phyloP scores from a whole-genome alignment of 2,797 vertebrate genomes.

The Ispidina picta region DNA sequence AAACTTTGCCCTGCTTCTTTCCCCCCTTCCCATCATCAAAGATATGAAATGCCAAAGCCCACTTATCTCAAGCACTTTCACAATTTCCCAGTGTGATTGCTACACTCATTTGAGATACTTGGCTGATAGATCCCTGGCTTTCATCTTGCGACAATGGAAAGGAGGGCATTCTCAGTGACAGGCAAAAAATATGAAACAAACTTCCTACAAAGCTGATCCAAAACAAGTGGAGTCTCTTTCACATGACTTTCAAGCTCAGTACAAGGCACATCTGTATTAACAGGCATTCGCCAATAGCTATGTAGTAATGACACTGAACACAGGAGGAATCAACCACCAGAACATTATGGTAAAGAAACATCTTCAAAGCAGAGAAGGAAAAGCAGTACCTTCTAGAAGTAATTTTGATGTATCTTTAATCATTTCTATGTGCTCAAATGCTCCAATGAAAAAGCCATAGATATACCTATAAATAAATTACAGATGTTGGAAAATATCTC shows the following conservation, averaged over 20 bases:
- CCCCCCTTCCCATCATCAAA: neutral
- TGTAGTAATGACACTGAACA: slow-evolving; percentile 28
- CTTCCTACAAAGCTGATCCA: slow-evolving; percentile 23
- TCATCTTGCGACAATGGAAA: slow-evolving; percentile 57
- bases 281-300: slow-evolving; percentile 26
- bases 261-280: neutral
- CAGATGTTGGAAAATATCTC: slow-evolving; percentile 52
- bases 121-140: slow-evolving; percentile 48
- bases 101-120: slow-evolving; percentile 47
- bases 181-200: slow-evolving; percentile 41
- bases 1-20: neutral
- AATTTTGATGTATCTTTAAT: slow-evolving; percentile 72
- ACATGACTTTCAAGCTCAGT: slow-evolving; percentile 34
- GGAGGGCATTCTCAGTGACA: neutral
- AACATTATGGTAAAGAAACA: slow-evolving; percentile 21
- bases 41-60: slow-evolving; percentile 42
- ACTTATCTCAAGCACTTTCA: slow-evolving; percentile 60
- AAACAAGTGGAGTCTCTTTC: slow-evolving; percentile 23
- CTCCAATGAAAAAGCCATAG: slow-evolving; percentile 40
- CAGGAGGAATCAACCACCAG: slow-evolving; percentile 38
- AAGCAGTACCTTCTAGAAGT: slow-evolving; percentile 40
- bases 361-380: slow-evolving; percentile 56
- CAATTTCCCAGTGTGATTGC: slow-evolving; percentile 46
- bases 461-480: slow-evolving; percentile 64
- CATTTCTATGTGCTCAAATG: slow-evolving; percentile 41